Base-by-base conservation (phyloP, 2,113 vertebrate species). In the Motacilla tschutschensis region DNA sequence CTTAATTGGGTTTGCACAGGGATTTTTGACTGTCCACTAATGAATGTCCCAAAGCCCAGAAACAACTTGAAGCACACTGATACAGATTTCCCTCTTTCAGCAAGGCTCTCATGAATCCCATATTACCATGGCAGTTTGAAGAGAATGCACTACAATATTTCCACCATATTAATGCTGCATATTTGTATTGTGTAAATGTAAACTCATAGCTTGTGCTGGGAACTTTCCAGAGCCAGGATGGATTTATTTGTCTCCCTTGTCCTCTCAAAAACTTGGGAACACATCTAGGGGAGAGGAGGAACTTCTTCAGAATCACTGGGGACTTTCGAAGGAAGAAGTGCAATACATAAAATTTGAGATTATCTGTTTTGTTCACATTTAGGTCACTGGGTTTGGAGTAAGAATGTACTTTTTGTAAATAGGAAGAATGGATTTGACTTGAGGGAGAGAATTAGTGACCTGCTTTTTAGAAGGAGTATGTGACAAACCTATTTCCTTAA, bases 51-150 rank as follows among this genome's bases (percentile, higher is more conserved):
- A 53, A 86, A 75, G 9, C 3, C 4, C 28, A 60, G 24, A 46
- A 65, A 60, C 0, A 0, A 15, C 6, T 40, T 40, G 11, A 14
- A 22, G 18, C 26, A 47, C 4, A 2, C 14, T 78, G 17, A 18
- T 12, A 29, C 3, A 22, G 7, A 77, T 12, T 33, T 79, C 11
- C 24, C 59, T 62, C 19, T 58, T 73, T 13, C 31, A 53, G 17
- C 17, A 57, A 24, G 13, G 29, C 14, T 29, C 15, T 2, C 3
- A 0, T 22, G 9, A 44, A 47, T 36, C 21, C 62, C 14, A 0
- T 29, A 57, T 21, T 79, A 26, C 43, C 24, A 54, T 0, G 3
- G 25, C 11, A 70, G 26, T 36, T 72, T 48, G 29, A 51, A 78
- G 84, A 72, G 12, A 69, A 38, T 21, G 9, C 6, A 4, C 2